Evolutionary conservation across 2,888 invertebrate genomes (phyloP).

Genomic region (Sphaerophoria taeniata): DNA sequence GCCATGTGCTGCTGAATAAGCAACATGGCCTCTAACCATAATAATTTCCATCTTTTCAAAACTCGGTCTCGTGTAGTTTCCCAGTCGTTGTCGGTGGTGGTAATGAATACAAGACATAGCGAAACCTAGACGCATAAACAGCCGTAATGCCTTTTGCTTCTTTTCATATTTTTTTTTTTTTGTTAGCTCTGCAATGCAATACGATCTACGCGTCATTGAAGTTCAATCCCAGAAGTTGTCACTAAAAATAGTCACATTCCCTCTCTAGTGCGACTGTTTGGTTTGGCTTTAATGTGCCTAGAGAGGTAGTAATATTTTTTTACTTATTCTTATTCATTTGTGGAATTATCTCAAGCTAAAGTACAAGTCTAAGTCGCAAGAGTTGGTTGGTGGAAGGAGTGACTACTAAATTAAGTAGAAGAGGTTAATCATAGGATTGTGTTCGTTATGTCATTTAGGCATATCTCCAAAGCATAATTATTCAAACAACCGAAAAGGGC

Average conservation of each 20-base stretch:
- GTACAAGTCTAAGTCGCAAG: too few relatives aligned
- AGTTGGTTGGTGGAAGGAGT: too few relatives aligned
- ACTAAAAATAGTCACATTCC: constrained; percentile 53
- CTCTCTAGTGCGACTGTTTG: background rate
- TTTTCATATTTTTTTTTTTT: background rate
- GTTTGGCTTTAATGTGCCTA: constrained; percentile 21
- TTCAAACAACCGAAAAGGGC: too few relatives aligned
- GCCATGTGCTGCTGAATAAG: constrained; percentile 1
- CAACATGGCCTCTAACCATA: constrained; percentile 24
- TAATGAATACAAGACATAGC: background rate
- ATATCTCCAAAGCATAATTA: too few relatives aligned
- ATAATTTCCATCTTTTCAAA: constrained; percentile 17
- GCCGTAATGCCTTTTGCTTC: background rate
- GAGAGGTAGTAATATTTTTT: background rate
- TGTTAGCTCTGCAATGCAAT: constrained; percentile 41
- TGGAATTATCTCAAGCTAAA: too few relatives aligned
- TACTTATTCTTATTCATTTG: too few relatives aligned
- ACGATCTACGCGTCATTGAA: constrained; percentile 70
- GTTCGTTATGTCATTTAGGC: too few relatives aligned
- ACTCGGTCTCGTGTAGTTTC: background rate
- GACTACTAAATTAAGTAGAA: too few relatives aligned
- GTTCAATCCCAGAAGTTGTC: constrained; percentile 59
- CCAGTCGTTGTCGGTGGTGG: background rate
- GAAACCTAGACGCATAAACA: background rate
- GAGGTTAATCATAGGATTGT: too few relatives aligned